A percentile compares a stretch with the other conserved stretches of the same genome.
Conservation (phyloP, 1,140 invertebrate species). For the Drosophila azteca region DNA sequence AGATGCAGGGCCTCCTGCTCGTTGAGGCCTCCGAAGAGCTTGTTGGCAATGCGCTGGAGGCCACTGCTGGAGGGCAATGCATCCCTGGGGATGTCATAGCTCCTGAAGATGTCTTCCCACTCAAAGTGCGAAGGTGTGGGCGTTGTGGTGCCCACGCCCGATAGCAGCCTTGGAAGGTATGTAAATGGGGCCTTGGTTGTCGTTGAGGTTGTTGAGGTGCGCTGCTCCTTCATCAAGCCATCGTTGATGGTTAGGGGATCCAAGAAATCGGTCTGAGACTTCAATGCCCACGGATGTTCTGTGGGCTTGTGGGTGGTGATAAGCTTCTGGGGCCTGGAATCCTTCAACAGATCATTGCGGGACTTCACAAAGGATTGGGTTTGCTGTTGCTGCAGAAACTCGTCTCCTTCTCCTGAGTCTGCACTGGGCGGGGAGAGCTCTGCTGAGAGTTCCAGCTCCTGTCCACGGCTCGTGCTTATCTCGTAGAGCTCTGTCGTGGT, state of each 20-base stretch:
- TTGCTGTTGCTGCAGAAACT: conserved; percentile 77
- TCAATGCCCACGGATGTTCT: conserved; percentile 70
- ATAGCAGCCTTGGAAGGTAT: conserved; percentile 47
- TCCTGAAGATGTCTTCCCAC: conserved; percentile 77
- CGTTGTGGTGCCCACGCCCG: conserved; percentile 10
- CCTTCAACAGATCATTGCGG: conserved; percentile 68
- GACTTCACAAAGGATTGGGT: conserved; percentile 81
- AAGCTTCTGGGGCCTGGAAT: conserved; percentile 60
- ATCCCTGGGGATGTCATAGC: conserved; percentile 74
- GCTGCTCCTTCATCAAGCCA: conserved; percentile 84
- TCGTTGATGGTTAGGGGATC: conserved; percentile 90
- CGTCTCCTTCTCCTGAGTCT: conserved; percentile 69
- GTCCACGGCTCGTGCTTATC: conserved; percentile 54
- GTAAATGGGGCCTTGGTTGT: conserved; percentile 53
- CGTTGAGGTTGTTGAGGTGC: conserved; percentile 52
- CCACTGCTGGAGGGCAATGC: conserved; percentile 83
- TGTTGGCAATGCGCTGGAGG: conserved; percentile 87
- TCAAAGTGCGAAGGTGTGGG: conserved; percentile 50
- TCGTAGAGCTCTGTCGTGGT: conserved; percentile 67
- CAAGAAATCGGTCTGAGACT: conserved; percentile 83
- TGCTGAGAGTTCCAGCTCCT: conserved; percentile 66
- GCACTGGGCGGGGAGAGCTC: conserved; percentile 65
- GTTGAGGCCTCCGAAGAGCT: conserved; percentile 90
- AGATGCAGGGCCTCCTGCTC: conserved; percentile 89
- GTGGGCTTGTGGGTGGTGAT: conserved; percentile 83